Evolutionary conservation across 2,888 invertebrate genomes (phyloP).

Genomic region (Volucella inanis): DNA sequence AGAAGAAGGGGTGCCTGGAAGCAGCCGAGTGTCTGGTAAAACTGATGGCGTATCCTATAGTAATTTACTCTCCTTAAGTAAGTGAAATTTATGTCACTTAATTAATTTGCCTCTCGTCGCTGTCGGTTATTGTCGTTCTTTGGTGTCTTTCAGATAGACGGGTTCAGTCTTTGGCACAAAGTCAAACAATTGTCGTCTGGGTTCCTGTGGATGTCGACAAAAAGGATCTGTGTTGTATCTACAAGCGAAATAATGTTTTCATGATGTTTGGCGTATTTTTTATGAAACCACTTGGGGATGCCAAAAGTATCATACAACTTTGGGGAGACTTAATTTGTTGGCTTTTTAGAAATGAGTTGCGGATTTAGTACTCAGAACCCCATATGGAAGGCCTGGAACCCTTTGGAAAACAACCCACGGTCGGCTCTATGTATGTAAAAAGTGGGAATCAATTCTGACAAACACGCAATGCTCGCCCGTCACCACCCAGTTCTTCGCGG

Average conservation of each 20-base stretch:
- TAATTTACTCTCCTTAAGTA: slow-evolving; percentile 71
- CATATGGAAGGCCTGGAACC: too few species aligned
- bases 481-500: too few species aligned
- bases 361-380: too few species aligned
- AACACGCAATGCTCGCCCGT: too few species aligned
- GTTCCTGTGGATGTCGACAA: slow-evolving; percentile 18
- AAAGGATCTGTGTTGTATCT: slow-evolving; percentile 19
- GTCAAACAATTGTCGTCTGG: slow-evolving; percentile 60
- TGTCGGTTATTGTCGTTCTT: slow-evolving; percentile 6
- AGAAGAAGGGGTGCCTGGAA: neutral
- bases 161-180: slow-evolving; percentile 46
- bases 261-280: slow-evolving; percentile 8
- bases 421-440: too few species aligned
- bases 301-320: neutral
- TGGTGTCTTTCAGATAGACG: neutral
- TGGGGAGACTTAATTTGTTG: too few species aligned
- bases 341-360: too few species aligned
- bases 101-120: slow-evolving; percentile 68
- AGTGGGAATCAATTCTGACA: too few species aligned
- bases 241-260: slow-evolving; percentile 42
- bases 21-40: slow-evolving; percentile 23
- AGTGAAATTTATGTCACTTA: slow-evolving; percentile 75
- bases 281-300: slow-evolving; percentile 1
- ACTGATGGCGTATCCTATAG: slow-evolving; percentile 68
- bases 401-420: too few species aligned